A percentile compares a stretch with the other conserved stretches of the same genome.
These are phyloP conservation scores for Andrena marginata DNA, from an alignment of 2,888 invertebrate species.

Conservation along the genomic window DNA sequence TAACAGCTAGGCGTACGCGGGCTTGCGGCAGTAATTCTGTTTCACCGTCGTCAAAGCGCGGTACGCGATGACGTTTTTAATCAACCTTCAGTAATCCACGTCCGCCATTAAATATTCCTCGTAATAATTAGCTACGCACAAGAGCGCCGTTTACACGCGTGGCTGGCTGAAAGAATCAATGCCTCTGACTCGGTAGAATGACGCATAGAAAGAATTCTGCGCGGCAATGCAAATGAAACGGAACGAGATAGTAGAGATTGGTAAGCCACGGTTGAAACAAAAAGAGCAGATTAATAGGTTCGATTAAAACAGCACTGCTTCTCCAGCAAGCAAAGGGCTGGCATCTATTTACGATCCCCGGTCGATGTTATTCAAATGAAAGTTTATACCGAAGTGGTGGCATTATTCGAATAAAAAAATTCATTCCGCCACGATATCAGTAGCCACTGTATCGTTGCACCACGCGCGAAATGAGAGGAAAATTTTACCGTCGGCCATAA, in stretches of 20 bases:
- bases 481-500: constrained; percentile 15
- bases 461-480: constrained; percentile 4
- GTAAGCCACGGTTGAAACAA: too few relatives aligned
- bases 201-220: too few relatives aligned
- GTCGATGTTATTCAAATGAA: constrained; percentile 20
- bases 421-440: constrained; percentile 2
- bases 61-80: constrained; percentile 3
- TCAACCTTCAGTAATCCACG: background rate
- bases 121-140: too few relatives aligned
- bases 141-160: too few relatives aligned
- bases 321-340: background rate
- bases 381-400: constrained; percentile 8
- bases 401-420: constrained; percentile 21
- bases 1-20: background rate
- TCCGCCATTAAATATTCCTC: too few relatives aligned
- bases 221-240: too few relatives aligned
- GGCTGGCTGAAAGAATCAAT: too few relatives aligned
- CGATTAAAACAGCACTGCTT: background rate
- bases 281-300: background rate
- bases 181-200: too few relatives aligned
- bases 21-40: background rate
- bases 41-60: background rate
- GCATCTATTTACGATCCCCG: background rate
- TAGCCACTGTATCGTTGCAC: background rate
- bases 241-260: too few relatives aligned